Percentiles rank a stretch among this genome's conserved stretches.
phyloP scores from a whole-genome alignment of 2,797 vertebrate species.

The Enteromius thamalakanensis region DNA sequence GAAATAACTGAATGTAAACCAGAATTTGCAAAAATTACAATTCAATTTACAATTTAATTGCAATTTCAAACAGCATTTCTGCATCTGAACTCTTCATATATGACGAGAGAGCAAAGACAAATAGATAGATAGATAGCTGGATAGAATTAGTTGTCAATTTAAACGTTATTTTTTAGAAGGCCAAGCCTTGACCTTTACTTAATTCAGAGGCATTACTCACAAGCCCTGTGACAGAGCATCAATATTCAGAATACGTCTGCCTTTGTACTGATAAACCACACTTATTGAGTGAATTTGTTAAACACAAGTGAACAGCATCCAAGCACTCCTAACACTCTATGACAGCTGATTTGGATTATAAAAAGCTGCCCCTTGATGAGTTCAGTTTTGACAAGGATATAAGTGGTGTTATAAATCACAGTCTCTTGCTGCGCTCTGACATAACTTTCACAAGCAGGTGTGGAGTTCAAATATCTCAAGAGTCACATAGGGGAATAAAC shows the following conservation, averaged over 20 bases:
- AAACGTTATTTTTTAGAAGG: not conserved
- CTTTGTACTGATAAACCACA: slow-evolving; percentile 9
- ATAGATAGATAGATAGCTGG: not conserved
- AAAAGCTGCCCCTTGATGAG: not conserved
- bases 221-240: not conserved
- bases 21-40: too few species aligned
- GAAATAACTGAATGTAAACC: too few species aligned
- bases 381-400: slow-evolving; percentile 9
- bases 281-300: slow-evolving; percentile 1
- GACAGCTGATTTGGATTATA: not conserved
- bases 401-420: slow-evolving; percentile 31
- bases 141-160: not conserved
- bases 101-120: not conserved
- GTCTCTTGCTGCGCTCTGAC: not conserved
- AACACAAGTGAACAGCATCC: not conserved
- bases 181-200: slow-evolving; percentile 1
- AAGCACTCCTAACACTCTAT: not conserved
- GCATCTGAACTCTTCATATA: not conserved
- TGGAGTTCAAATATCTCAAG: slow-evolving; percentile 1
- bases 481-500: not conserved
- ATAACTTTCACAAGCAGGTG: not conserved
- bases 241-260: not conserved
- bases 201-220: slow-evolving; percentile 18
- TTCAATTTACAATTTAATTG: too few species aligned
- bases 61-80: too few species aligned